These are phyloP conservation scores for Lissonota sp. DNA, from an alignment of 2,888 invertebrate species.

Conservation along the genomic window DNA sequence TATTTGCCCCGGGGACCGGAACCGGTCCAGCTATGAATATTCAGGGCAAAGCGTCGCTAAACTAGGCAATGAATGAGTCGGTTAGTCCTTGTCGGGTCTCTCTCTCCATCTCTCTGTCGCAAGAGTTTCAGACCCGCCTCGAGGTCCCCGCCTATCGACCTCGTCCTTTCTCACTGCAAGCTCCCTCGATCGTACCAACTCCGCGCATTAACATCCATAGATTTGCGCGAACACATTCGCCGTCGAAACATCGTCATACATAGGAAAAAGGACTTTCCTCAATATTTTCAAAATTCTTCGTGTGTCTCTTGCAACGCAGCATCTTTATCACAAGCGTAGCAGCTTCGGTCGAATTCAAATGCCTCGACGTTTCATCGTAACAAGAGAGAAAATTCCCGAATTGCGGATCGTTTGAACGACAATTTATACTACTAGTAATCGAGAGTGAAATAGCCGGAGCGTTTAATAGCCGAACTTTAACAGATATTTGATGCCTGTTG, in stretches of 20 bases:
- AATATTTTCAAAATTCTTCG: not conserved
- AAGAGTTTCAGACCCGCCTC: slow-evolving; percentile 54
- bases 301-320: not conserved
- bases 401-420: slow-evolving; percentile 42
- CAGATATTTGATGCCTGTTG: slow-evolving; percentile 24
- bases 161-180: slow-evolving; percentile 50
- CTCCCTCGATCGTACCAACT: slow-evolving; percentile 43
- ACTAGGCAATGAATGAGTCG: slow-evolving; percentile 82
- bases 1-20: slow-evolving; percentile 79
- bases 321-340: not conserved
- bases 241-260: not conserved
- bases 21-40: slow-evolving; percentile 81
- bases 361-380: not conserved
- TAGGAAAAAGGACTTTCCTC: not conserved
- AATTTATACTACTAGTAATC: slow-evolving; percentile 39
- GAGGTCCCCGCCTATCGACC: slow-evolving; percentile 60
- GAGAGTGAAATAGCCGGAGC: slow-evolving; percentile 36
- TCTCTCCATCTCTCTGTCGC: slow-evolving; percentile 65
- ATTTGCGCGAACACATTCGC: not conserved
- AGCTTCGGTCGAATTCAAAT: not conserved
- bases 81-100: slow-evolving; percentile 74
- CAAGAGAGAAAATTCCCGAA: not conserved
- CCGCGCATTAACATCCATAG: not conserved
- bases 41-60: slow-evolving; percentile 82
- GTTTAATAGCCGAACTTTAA: slow-evolving; percentile 47